These are phyloP conservation scores for Heterohyrax brucei DNA, from an alignment of 2,797 vertebrate species.

Conservation along the genomic window DNA sequence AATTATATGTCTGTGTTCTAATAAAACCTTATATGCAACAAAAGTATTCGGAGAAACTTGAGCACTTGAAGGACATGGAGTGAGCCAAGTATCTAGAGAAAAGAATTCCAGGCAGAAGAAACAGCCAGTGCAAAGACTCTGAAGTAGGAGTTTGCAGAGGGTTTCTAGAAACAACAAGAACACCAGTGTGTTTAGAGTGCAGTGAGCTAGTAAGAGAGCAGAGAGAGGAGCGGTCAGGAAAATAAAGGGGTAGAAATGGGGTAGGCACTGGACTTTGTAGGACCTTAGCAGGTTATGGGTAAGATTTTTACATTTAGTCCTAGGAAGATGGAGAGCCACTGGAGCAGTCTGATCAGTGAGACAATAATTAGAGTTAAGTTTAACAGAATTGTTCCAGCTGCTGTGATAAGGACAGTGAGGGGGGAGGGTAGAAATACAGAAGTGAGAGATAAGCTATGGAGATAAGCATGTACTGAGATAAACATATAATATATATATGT, in stretches of 20 bases:
- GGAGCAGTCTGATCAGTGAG: background rate
- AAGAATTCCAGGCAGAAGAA: background rate
- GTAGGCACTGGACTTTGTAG: background rate
- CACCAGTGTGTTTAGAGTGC: background rate
- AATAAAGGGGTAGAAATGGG: fast-evolving
- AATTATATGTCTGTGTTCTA: background rate
- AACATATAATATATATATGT: no score
- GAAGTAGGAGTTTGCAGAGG: background rate
- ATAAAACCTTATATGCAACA: background rate
- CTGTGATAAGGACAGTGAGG: background rate
- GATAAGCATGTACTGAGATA: background rate
- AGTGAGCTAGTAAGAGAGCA: background rate
- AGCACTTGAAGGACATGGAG: background rate
- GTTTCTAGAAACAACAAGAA: background rate
- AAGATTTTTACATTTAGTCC: background rate
- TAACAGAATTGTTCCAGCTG: background rate
- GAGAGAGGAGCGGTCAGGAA: background rate
- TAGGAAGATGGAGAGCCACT: background rate
- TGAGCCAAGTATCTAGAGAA: background rate
- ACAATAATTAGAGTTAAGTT: background rate
- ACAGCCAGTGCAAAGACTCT: background rate
- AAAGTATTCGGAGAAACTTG: background rate
- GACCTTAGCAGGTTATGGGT: background rate
- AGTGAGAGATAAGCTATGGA: background rate
- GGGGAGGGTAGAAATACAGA: background rate